Evolutionary conservation across 2,113 vertebrate genomes (phyloP).

Genomic region (Urocolius indicus): DNA sequence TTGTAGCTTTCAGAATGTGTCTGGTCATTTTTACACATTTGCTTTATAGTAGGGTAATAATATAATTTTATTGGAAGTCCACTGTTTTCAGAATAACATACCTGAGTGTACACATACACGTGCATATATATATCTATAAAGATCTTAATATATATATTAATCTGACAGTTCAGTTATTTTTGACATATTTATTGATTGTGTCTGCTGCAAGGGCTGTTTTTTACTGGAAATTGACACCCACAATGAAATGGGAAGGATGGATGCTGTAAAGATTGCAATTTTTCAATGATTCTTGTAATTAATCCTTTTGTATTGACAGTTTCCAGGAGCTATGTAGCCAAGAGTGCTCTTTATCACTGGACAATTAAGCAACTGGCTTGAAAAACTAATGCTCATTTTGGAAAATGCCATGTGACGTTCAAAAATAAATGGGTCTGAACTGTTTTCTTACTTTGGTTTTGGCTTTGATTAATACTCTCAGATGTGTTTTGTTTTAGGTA

Average conservation of each 20-base stretch:
- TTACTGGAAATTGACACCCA: constrained; percentile 10
- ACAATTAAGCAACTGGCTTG: constrained; percentile 40
- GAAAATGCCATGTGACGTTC: neutral
- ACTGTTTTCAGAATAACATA: neutral
- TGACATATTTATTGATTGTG: constrained; percentile 58
- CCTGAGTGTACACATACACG: neutral
- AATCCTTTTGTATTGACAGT: constrained; percentile 44
- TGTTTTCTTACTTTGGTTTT: constrained; percentile 16
- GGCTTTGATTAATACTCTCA: constrained; percentile 17
- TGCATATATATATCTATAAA: neutral
- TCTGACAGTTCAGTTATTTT: constrained; percentile 51
- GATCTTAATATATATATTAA: constrained; percentile 10
- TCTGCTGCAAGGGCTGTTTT: constrained; percentile 12
- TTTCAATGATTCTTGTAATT: constrained; percentile 53
- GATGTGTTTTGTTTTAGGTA: neutral
- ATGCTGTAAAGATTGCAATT: constrained; percentile 21
- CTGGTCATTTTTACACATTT: neutral
- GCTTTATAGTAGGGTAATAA: neutral
- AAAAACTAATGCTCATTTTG: neutral
- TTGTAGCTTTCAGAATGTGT: neutral
- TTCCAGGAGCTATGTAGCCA: constrained; percentile 16
- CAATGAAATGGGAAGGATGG: constrained; percentile 5
- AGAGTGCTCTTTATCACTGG: constrained; percentile 34
- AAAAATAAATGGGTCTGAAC: neutral
- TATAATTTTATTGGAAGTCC: neutral